These are phyloP conservation scores for Bothrops jararaca DNA, from an alignment of 2,113 vertebrate genomes.

Conservation along the genomic window DNA sequence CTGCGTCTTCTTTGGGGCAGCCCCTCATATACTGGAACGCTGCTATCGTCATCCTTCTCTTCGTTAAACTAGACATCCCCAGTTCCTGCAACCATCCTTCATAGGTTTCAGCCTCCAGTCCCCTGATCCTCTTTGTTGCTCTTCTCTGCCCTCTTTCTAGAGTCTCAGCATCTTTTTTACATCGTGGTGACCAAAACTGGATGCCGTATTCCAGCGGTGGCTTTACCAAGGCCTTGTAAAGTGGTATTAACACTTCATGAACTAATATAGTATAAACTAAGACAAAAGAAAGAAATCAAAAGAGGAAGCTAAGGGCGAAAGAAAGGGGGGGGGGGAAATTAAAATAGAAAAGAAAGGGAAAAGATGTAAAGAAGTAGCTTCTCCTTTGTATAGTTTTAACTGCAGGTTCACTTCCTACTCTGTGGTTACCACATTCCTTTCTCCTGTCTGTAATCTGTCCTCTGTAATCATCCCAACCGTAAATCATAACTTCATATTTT, in stretches of 20 bases:
- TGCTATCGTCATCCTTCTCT: no score
- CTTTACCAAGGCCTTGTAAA: no score
- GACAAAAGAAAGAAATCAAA: neutral
- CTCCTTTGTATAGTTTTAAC: neutral
- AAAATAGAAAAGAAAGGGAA: neutral
- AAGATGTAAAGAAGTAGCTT: neutral
- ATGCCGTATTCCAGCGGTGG: no score
- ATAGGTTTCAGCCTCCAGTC: no score
- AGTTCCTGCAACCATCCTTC: no score
- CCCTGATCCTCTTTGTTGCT: no score
- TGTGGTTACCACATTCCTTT: neutral
- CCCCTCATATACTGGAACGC: no score
- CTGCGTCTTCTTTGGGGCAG: no score
- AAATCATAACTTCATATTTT: neutral
- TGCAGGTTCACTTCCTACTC: neutral
- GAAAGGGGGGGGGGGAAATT: neutral
- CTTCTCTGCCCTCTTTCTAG: no score
- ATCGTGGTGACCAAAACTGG: no score
- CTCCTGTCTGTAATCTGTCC: neutral
- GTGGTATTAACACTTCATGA: neutral
- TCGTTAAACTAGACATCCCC: rapidly evolving
- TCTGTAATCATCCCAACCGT: neutral
- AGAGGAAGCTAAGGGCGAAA: neutral
- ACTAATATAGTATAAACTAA: neutral
- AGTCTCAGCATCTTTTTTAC: no score